Evolutionary conservation across 2,888 invertebrate genomes (phyloP).

Genomic region (Portevinia maculata): DNA sequence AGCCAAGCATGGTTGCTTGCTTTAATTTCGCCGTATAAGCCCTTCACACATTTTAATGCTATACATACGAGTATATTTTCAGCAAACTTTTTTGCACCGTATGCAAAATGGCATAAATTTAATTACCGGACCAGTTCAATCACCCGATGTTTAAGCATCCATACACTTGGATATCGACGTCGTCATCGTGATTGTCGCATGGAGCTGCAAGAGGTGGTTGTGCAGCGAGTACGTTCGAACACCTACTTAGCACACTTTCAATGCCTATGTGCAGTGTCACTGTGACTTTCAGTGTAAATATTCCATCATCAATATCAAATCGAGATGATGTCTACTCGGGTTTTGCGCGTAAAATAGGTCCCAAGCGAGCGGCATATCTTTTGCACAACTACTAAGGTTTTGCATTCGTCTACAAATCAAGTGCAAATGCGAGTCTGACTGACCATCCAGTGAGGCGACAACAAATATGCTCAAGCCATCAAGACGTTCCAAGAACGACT

Average conservation of each 20-base stretch:
- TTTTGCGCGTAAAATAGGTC: conserved; percentile 12
- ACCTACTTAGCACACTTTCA: conserved; percentile 72
- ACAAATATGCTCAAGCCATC: conserved; percentile 60
- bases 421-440: conserved; percentile 46
- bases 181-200: conserved; percentile 24
- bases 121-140: conserved; percentile 74
- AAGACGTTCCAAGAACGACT: conserved; percentile 44
- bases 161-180: conserved; percentile 21
- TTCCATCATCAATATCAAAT: conserved; percentile 63
- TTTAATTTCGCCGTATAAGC: conserved; percentile 47
- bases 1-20: conserved; percentile 42
- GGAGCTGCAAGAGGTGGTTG: conserved; percentile 4
- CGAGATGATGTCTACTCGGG: conserved; percentile 46
- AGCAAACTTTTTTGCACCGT: conserved; percentile 52
- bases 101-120: conserved; percentile 74
- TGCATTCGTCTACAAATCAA: conserved; percentile 52
- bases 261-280: conserved; percentile 22
- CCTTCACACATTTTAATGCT: conserved; percentile 14
- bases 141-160: conserved; percentile 68
- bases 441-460: conserved; percentile 55
- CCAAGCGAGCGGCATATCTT: conserved; percentile 34
- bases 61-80: neutral
- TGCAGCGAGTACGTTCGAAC: conserved; percentile 18
- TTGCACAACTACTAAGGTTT: conserved; percentile 31
- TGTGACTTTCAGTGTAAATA: conserved; percentile 69